Evolutionary conservation across 1,140 invertebrate species (phyloP).

Genomic region (Drosophila dunni): DNA sequence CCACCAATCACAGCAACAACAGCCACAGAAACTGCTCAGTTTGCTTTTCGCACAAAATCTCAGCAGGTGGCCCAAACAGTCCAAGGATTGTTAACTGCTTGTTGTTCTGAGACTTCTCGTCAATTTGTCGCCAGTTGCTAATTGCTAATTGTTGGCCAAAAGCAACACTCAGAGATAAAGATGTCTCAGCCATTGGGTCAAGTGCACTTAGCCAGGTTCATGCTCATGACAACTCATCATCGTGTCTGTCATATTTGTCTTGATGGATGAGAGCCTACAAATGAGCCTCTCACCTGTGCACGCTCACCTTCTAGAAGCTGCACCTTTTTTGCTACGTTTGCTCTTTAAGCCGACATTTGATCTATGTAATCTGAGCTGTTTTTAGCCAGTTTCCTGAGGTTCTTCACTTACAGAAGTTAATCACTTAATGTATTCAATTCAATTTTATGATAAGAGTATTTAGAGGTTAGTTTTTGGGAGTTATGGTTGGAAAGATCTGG

Average conservation of each 20-base stretch:
- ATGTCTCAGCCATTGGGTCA: conserved; percentile 10
- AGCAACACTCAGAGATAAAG: conserved; percentile 11
- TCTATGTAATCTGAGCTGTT: conserved; percentile 28
- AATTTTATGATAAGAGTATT: neutral
- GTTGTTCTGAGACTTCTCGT: conserved; percentile 41
- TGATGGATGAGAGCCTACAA: conserved; percentile 30
- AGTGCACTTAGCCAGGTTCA: conserved; percentile 9
- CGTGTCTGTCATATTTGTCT: conserved; percentile 31
- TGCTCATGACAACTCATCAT: neutral
- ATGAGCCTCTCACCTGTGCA: conserved; percentile 9
- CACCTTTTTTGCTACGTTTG: conserved; percentile 6
- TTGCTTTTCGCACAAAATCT: conserved; percentile 72
- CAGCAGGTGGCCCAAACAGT: conserved; percentile 58
- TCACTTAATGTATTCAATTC: conserved; percentile 15
- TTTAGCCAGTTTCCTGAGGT: neutral
- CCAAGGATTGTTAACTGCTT: neutral
- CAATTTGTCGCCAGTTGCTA: conserved; percentile 81
- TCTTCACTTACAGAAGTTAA: conserved; percentile 22
- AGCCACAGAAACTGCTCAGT: neutral
- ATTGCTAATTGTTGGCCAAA: conserved; percentile 64
- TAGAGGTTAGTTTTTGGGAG: too few species aligned
- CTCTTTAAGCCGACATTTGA: conserved; percentile 37
- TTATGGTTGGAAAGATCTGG: too few species aligned
- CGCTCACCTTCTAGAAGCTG: neutral
- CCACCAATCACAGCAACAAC: conserved; percentile 44